A percentile compares a stretch with the other conserved stretches of the same genome.
phyloP scores from a whole-genome alignment of 1,140 invertebrate genomes.

The Drosophila triauraria region DNA sequence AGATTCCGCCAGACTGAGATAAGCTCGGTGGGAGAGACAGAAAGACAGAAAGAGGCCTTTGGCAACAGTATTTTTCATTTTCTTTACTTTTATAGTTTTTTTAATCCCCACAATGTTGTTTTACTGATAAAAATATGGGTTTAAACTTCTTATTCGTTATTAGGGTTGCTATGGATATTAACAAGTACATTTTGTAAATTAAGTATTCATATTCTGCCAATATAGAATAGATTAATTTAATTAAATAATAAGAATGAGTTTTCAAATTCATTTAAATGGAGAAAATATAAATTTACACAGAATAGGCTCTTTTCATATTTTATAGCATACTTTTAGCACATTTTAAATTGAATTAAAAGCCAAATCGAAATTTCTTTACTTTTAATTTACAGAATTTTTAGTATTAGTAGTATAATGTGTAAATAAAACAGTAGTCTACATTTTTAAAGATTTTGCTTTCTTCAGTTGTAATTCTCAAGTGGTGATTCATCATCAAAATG shows the following conservation, averaged over 20 bases:
- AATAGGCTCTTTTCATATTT: neutral
- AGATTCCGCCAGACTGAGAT: conserved; percentile 55
- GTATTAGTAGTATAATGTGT: too few relatives aligned
- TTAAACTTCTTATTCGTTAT: neutral
- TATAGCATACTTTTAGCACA: neutral
- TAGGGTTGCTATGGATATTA: neutral
- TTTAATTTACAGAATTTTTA: too few relatives aligned
- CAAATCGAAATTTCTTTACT: too few relatives aligned
- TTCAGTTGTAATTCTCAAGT: too few relatives aligned
- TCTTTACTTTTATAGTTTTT: neutral
- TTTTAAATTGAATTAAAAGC: too few relatives aligned
- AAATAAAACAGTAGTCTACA: too few relatives aligned
- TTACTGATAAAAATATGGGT: conserved; percentile 9
- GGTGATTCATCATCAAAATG: too few relatives aligned
- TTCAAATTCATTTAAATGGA: neutral
- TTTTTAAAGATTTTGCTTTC: too few relatives aligned
- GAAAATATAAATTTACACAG: neutral
- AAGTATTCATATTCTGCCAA: neutral
- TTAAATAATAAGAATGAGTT: neutral
- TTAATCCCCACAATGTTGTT: conserved; percentile 5
- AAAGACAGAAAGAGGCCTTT: conserved; percentile 13
- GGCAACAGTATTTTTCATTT: conserved; percentile 26
- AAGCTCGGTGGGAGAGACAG: conserved; percentile 14
- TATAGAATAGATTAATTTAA: neutral
- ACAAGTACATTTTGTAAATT: neutral